These are phyloP conservation scores for Drosophila recens DNA, from an alignment of 2,888 invertebrate genomes.

Conservation along the genomic window DNA sequence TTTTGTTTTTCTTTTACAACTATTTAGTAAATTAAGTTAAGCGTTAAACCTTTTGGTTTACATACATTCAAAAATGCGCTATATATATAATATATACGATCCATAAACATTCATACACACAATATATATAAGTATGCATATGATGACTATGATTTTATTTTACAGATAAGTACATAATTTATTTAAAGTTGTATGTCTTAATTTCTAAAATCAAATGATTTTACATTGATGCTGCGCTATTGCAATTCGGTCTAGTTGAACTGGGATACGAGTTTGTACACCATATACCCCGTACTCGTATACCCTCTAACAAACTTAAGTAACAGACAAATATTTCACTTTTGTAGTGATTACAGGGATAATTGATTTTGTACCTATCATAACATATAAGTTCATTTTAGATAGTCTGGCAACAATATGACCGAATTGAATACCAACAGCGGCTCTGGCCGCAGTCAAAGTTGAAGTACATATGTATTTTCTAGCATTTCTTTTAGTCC, in stretches of 20 bases:
- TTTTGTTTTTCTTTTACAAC: conserved; percentile 30
- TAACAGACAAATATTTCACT: neutral
- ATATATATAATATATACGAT: conserved; percentile 39
- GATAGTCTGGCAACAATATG: neutral
- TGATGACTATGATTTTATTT: conserved; percentile 29
- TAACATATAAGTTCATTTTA: neutral
- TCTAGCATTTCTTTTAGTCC: conserved; percentile 37
- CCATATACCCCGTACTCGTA: conserved; percentile 5
- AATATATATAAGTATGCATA: conserved; percentile 30
- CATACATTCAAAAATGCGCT: conserved; percentile 63
- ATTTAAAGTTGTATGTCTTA: conserved; percentile 50
- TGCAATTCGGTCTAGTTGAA: conserved; percentile 55
- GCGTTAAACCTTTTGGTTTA: conserved; percentile 56
- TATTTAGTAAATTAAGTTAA: conserved; percentile 64
- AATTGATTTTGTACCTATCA: neutral
- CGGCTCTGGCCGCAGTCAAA: conserved; percentile 28
- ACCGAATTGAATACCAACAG: conserved; percentile 10
- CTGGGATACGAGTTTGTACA: neutral
- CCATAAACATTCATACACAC: conserved; percentile 49
- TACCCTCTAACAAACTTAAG: neutral
- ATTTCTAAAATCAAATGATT: conserved; percentile 51
- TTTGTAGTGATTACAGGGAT: neutral
- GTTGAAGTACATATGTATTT: conserved; percentile 5
- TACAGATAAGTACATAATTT: conserved; percentile 65
- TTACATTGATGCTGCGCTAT: conserved; percentile 61